Percentiles rank a stretch among this genome's conserved stretches.
Conservation (phyloP, 2,113 vertebrate genomes). For the Microtus oregoni region DNA sequence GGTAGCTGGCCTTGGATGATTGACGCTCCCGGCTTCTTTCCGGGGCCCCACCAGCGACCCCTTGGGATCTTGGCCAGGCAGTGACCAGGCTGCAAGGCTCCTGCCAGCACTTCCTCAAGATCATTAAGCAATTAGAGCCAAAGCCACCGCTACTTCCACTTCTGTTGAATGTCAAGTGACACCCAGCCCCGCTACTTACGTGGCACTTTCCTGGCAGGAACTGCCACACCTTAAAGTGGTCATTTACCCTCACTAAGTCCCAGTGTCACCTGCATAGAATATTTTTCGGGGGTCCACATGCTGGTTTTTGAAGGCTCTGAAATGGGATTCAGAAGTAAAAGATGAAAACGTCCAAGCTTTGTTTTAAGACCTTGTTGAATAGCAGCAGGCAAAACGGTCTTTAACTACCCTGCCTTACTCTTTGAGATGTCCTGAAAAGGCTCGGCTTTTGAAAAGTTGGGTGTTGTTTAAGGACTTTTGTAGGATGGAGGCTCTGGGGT, state of each 20-base stretch:
- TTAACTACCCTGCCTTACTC: not conserved
- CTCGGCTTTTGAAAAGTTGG: constrained; percentile 31
- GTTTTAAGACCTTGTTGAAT: not conserved
- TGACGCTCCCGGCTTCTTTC: not conserved
- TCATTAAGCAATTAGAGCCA: not conserved
- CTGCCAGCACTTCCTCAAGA: not conserved
- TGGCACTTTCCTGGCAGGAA: constrained; percentile 37
- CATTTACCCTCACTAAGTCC: not conserved
- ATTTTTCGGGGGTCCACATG: not conserved
- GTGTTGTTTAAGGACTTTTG: not conserved
- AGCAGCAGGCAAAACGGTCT: not conserved
- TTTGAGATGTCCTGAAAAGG: not conserved
- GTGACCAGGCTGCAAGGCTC: fast-evolving
- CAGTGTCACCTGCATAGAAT: not conserved
- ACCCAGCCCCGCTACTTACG: constrained; percentile 6
- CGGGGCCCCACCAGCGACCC: fast-evolving
- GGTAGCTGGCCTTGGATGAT: not conserved
- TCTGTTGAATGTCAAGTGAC: not conserved
- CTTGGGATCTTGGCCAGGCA: fast-evolving
- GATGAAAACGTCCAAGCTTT: not conserved
- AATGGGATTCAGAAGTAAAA: not conserved
- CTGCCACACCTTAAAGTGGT: not conserved
- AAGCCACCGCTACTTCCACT: not conserved
- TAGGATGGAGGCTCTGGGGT: not conserved
- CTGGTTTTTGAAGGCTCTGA: not conserved